Evolutionary conservation across 1,140 invertebrate species (phyloP).

Genomic region (Drosophila auraria): DNA sequence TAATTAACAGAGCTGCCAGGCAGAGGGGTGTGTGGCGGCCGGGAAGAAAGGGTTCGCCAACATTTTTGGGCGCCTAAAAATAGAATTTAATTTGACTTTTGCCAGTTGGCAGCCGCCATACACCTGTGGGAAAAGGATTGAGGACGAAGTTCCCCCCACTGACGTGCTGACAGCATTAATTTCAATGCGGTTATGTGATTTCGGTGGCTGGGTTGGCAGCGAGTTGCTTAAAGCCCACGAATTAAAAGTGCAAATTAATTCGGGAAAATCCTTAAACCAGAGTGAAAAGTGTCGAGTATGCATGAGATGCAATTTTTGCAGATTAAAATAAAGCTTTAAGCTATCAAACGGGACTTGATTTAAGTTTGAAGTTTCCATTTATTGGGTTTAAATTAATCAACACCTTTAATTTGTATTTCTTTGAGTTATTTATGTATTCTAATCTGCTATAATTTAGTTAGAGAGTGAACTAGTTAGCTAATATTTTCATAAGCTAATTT

Average conservation of each 20-base stretch:
- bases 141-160: slow-evolving; percentile 13
- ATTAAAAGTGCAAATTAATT: slow-evolving; percentile 42
- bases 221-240: slow-evolving; percentile 27
- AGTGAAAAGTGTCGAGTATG: slow-evolving; percentile 9
- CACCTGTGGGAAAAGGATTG: slow-evolving; percentile 40
- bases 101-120: slow-evolving; percentile 43
- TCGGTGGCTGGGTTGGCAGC: slow-evolving; percentile 19
- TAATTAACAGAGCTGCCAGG: slow-evolving; percentile 45
- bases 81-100: slow-evolving; percentile 64
- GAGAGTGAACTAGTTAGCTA: neutral
- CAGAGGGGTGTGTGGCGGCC: neutral
- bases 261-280: slow-evolving; percentile 12
- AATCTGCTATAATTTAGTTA: neutral
- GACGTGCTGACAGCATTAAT: slow-evolving; percentile 52
- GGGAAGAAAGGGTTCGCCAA: slow-evolving; percentile 18
- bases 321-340: neutral
- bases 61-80: slow-evolving; percentile 49
- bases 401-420: neutral
- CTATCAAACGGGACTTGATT: neutral
- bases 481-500: neutral
- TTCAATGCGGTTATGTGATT: slow-evolving; percentile 48
- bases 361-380: neutral
- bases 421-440: neutral
- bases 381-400: neutral
- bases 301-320: neutral